phyloP scores from a whole-genome alignment of 2,888 invertebrate genomes.

The Oscheius onirici region DNA sequence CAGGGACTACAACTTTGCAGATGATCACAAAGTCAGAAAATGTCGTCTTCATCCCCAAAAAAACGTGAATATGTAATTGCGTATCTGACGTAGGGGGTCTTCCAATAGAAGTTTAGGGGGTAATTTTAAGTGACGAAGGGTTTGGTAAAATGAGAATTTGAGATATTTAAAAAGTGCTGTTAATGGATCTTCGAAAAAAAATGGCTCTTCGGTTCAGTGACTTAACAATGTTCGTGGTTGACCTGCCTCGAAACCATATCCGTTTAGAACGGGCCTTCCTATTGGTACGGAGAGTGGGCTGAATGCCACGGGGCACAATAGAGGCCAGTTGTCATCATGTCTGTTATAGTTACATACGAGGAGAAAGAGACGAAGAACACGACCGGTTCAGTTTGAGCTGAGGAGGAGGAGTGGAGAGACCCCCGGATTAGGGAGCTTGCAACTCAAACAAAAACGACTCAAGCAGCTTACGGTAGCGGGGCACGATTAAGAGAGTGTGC shows the following conservation, averaged over 20 bases:
- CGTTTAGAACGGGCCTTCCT: neutral
- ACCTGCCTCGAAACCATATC: neutral
- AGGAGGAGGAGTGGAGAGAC: neutral
- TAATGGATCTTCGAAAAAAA: no score
- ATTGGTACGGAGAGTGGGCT: neutral
- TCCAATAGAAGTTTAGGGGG: no score
- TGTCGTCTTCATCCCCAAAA: no score
- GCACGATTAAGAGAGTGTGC: neutral
- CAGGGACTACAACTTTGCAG: no score
- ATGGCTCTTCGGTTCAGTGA: no score
- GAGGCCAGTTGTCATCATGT: conserved; percentile 6
- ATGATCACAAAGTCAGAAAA: no score
- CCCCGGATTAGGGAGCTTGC: conserved; percentile 4
- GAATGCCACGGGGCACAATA: conserved; percentile 8
- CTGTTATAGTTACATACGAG: neutral
- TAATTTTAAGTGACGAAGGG: no score
- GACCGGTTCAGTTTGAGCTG: neutral
- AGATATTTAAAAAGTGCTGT: no score
- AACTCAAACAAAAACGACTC: conserved; percentile 25
- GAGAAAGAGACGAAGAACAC: neutral
- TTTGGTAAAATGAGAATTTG: no score
- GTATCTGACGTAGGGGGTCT: no score
- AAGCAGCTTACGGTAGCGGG: conserved; percentile 31
- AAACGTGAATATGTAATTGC: no score
- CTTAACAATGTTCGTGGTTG: no score